These are phyloP conservation scores for Coregonus ussuriensis DNA, from an alignment of 2,797 vertebrate genomes.

Conservation along the genomic window DNA sequence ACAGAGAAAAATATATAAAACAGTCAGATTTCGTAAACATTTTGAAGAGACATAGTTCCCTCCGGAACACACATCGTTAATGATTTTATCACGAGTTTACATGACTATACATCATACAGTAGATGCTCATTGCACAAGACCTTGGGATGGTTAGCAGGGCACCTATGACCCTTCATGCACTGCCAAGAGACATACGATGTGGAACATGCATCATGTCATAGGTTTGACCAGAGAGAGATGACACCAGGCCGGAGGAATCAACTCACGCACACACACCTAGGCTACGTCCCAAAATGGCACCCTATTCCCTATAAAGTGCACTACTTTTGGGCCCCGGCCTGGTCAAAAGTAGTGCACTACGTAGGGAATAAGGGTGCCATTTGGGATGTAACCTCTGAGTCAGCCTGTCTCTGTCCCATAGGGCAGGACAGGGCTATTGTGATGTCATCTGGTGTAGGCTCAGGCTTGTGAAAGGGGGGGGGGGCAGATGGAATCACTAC, in stretches of 20 bases:
- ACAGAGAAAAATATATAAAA: background rate
- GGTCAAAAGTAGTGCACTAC: background rate
- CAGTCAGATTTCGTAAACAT: background rate
- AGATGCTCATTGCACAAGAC: conserved; percentile 3
- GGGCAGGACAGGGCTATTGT: background rate
- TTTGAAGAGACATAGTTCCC: background rate
- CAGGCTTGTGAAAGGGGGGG: conserved; percentile 35
- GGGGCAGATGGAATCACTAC: conserved; percentile 71
- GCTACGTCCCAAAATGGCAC: conserved; percentile 11
- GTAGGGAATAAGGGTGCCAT: background rate
- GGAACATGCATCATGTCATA: conserved; percentile 39
- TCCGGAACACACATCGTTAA: background rate
- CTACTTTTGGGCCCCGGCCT: background rate
- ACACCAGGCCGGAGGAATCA: background rate
- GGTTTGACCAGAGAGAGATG: conserved; percentile 30
- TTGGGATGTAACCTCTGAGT: background rate
- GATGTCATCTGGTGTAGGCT: conserved; percentile 27
- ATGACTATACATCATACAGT: background rate
- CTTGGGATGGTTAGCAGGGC: background rate
- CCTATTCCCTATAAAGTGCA: background rate
- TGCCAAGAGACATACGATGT: conserved; percentile 17
- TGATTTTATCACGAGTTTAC: background rate
- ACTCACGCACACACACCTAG: background rate
- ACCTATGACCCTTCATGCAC: conserved; percentile 10
- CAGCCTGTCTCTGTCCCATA: background rate